phyloP scores from a whole-genome alignment of 2,113 vertebrate genomes.

The Stictonetta naevosa region DNA sequence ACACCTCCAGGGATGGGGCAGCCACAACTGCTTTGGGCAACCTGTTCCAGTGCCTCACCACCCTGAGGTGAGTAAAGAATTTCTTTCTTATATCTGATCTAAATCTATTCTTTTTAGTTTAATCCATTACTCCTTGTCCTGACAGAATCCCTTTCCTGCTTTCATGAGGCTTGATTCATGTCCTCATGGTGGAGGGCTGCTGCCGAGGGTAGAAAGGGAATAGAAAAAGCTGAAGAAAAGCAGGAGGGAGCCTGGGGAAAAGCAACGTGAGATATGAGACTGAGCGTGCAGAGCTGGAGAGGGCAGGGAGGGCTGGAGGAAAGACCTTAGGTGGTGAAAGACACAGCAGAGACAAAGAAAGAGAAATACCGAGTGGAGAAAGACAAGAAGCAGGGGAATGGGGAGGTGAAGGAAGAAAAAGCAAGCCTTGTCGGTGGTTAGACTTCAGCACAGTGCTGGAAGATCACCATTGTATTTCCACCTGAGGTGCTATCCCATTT shows the following conservation, averaged over 20 bases:
- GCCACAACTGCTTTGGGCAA: no score
- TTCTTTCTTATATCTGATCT: no score
- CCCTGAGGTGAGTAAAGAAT: no score
- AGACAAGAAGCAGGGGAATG: not conserved
- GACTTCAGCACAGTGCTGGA: not conserved
- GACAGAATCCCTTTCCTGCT: no score
- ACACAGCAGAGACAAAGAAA: no score
- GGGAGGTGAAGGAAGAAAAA: not conserved
- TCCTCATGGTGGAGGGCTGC: fast-evolving
- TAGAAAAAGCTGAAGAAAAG: not conserved
- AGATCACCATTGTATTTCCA: fast-evolving
- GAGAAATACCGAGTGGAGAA: not conserved
- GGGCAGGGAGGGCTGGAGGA: not conserved
- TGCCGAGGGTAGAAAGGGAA: not conserved
- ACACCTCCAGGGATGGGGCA: no score
- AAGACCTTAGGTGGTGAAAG: no score
- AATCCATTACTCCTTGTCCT: no score
- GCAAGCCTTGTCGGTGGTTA: not conserved
- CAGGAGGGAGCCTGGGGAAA: not conserved
- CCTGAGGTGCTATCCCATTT: not conserved
- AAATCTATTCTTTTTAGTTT: no score
- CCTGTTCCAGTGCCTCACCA: no score
- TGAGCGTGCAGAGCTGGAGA: not conserved
- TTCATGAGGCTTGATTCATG: not conserved
- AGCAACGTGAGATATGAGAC: not conserved